These are phyloP conservation scores for Tachystola acroxantha DNA, from an alignment of 2,888 invertebrate genomes.

Conservation along the genomic window DNA sequence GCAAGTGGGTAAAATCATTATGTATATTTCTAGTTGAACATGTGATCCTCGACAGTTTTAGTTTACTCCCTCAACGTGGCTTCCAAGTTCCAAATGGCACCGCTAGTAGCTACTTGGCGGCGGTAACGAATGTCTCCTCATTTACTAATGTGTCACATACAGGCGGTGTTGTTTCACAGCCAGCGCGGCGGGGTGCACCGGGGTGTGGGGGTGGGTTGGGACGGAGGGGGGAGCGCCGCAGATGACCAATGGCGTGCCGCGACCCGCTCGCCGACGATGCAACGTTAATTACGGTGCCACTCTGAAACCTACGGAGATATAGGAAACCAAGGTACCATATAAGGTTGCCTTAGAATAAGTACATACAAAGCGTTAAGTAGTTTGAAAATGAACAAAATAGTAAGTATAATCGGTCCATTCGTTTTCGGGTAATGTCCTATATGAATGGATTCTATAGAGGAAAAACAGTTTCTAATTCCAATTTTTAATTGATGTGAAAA, in stretches of 20 bases:
- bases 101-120: constrained; percentile 4
- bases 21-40: too few relatives aligned
- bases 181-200: constrained; percentile 13
- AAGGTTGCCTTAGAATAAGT: too few relatives aligned
- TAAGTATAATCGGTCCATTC: too few relatives aligned
- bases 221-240: constrained; percentile 17
- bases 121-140: constrained; percentile 77
- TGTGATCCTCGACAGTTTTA: too few relatives aligned
- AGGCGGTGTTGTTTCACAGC: constrained; percentile 68
- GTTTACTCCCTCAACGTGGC: not conserved
- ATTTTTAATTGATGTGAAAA: too few relatives aligned
- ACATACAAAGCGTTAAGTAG: too few relatives aligned
- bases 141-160: constrained; percentile 80
- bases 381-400: too few relatives aligned
- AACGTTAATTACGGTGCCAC: constrained; percentile 57
- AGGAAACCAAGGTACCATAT: too few relatives aligned
- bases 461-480: too few relatives aligned
- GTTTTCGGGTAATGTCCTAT: too few relatives aligned
- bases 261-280: constrained; percentile 44
- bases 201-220: constrained; percentile 23
- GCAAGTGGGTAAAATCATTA: too few relatives aligned
- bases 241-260: constrained; percentile 64
- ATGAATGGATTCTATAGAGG: too few relatives aligned
- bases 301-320: constrained; percentile 24
- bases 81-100: constrained; percentile 37